These are phyloP conservation scores for Phallusia fumigata DNA, from an alignment of 23 tunicate species.

Conservation along the genomic window DNA sequence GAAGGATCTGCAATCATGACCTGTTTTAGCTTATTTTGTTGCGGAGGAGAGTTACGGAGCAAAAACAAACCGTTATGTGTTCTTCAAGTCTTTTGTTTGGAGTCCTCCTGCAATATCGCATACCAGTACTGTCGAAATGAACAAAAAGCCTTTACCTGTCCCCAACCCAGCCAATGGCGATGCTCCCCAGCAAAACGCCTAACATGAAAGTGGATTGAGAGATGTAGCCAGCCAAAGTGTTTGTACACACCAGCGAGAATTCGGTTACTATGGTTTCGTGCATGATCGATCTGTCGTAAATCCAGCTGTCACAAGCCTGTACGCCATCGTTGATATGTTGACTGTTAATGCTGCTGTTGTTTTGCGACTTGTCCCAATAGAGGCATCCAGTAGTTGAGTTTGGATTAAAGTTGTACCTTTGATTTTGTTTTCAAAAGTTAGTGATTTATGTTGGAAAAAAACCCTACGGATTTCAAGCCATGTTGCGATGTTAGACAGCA, in stretches of 20 bases:
- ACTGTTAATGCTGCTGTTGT: not conserved
- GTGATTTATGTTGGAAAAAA: too few species aligned
- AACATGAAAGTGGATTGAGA: conserved; percentile 52
- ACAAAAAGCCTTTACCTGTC: conserved; percentile 28
- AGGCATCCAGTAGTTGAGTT: not conserved
- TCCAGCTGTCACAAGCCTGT: conserved; percentile 38
- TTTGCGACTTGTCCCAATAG: not conserved
- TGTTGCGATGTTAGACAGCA: too few species aligned
- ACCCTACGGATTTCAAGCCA: too few species aligned
- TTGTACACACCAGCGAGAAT: conserved; percentile 35
- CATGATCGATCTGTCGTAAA: conserved; percentile 38
- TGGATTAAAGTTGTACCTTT: not conserved
- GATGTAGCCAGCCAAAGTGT: conserved; percentile 36
- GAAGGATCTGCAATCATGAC: too few species aligned
- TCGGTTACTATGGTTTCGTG: conserved; percentile 47
- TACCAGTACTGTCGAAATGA: not conserved
- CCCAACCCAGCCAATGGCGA: conserved; percentile 32
- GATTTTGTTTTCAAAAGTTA: too few species aligned
- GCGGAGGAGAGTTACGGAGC: too few species aligned
- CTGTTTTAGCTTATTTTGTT: too few species aligned
- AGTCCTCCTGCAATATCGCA: not conserved
- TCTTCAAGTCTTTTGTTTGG: too few species aligned
- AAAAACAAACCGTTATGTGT: too few species aligned
- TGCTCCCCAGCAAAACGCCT: conserved; percentile 43
- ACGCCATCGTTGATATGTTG: not conserved